These are phyloP conservation scores for Octopus sinensis DNA, from an alignment of 1,140 invertebrate species.

Conservation along the genomic window DNA sequence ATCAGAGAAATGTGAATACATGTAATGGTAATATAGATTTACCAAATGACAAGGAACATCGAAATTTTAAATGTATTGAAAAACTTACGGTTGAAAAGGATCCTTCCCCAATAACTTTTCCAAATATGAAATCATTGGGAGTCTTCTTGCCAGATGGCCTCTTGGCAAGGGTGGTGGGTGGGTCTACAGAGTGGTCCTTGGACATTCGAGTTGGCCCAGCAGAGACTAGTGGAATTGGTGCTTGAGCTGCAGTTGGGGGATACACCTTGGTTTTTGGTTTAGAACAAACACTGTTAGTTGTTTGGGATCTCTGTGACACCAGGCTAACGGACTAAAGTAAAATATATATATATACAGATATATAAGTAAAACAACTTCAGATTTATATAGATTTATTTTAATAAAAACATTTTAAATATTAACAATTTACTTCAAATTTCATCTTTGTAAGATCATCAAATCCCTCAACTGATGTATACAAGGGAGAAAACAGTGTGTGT, in stretches of 20 bases:
- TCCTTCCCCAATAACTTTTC: slow-evolving; percentile 91
- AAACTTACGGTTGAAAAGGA: slow-evolving; percentile 85
- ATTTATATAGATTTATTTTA: too few species aligned
- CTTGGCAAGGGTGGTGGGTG: not conserved
- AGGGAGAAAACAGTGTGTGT: too few species aligned
- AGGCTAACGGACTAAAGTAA: not conserved
- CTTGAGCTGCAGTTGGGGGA: not conserved
- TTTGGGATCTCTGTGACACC: not conserved
- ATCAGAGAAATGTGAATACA: too few species aligned
- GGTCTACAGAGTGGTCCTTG: slow-evolving; percentile 5
- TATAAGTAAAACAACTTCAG: too few species aligned
- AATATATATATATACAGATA: not conserved
- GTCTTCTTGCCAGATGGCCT: slow-evolving; percentile 38
- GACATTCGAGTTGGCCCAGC: not conserved
- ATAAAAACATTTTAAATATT: too few species aligned
- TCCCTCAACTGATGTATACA: too few species aligned
- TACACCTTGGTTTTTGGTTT: not conserved
- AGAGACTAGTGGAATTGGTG: not conserved
- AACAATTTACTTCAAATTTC: too few species aligned
- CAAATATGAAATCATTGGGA: slow-evolving; percentile 84
- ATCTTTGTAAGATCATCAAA: too few species aligned
- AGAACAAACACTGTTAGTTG: not conserved
- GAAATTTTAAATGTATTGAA: too few species aligned
- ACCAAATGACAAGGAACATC: too few species aligned
- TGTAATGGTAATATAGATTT: too few species aligned